Percentiles rank a stretch among this genome's conserved stretches.
phyloP scores from a whole-genome alignment of 1,140 invertebrate species.

The Tetranychus cinnabarinus region DNA sequence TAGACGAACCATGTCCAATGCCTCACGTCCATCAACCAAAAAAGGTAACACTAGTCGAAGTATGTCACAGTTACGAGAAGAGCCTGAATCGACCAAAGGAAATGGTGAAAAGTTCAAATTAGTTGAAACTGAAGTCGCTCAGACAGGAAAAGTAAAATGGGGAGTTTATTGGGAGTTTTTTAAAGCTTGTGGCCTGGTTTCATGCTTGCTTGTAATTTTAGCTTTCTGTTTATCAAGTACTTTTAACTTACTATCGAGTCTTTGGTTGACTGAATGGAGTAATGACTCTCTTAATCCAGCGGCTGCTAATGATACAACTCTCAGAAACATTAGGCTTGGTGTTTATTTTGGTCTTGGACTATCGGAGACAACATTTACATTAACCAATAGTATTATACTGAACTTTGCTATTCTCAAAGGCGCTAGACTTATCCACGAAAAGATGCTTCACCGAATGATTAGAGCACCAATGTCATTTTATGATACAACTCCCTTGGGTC shows the following conservation, averaged over 20 bases:
- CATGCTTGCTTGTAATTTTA: constrained; percentile 4
- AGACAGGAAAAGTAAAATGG: constrained; percentile 9
- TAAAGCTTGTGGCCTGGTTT: constrained; percentile 1
- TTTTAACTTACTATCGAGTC: constrained; percentile 17
- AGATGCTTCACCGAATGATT: constrained; percentile 33
- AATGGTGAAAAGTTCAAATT: constrained; percentile 30
- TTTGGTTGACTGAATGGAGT: constrained; percentile 22
- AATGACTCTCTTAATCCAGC: constrained; percentile 16
- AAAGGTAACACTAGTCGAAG: neutral
- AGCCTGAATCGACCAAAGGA: neutral
- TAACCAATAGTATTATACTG: constrained; percentile 1
- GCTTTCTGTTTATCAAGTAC: constrained; percentile 11
- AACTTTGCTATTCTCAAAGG: constrained; percentile 4
- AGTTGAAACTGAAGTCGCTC: constrained; percentile 3
- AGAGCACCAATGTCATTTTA: constrained; percentile 40
- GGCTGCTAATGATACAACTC: constrained; percentile 22
- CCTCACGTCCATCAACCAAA: neutral
- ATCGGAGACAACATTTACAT: constrained; percentile 31
- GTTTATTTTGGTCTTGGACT: constrained; percentile 64
- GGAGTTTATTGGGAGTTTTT: constrained; percentile 4
- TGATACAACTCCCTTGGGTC: constrained; percentile 35
- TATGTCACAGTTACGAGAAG: neutral
- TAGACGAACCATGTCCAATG: neutral
- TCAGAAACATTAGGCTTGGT: constrained; percentile 52
- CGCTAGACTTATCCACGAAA: constrained; percentile 6